Evolutionary conservation across 2,113 vertebrate genomes (phyloP).

Genomic region (Oenanthe oenanthe): DNA sequence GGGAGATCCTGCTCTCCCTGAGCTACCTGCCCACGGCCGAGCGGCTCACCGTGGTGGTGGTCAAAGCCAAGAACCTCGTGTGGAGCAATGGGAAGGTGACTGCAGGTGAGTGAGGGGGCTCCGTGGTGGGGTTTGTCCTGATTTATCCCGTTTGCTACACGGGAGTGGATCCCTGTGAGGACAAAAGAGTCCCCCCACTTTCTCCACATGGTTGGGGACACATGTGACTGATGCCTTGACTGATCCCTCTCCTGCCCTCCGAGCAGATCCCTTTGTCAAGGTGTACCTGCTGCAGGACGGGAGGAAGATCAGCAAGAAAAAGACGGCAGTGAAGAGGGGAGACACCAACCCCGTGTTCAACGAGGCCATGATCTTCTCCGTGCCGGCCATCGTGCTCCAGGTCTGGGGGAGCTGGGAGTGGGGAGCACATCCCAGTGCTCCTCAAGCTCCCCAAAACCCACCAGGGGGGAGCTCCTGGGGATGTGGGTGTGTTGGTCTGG

Average conservation of each 20-base stretch:
- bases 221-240: rapidly evolving
- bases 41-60: constrained; percentile 95
- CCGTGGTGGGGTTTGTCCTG: rapidly evolving
- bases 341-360: constrained; percentile 97
- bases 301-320: constrained; percentile 99
- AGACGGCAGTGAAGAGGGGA: constrained; percentile 90
- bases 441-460: neutral
- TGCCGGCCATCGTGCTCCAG: constrained; percentile 93
- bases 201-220: rapidly evolving
- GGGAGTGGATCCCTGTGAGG: rapidly evolving
- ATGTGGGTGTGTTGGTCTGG: neutral
- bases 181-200: neutral
- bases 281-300: constrained; percentile 98
- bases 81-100: constrained; percentile 91
- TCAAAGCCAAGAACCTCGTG: constrained; percentile 94
- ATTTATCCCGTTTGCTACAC: rapidly evolving
- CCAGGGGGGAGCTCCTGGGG: neutral
- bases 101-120: constrained; percentile 81
- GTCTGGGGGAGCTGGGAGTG: constrained; percentile 49
- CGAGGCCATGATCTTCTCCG: constrained; percentile 99
- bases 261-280: constrained; percentile 94
- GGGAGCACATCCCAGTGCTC: neutral
- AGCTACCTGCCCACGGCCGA: constrained; percentile 97
- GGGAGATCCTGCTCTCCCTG: constrained; percentile 94
- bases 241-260: neutral